Percentiles rank a stretch among this genome's conserved stretches.
These are phyloP conservation scores for Benitochromis conjunctus DNA, from an alignment of 2,113 vertebrate genomes.

Conservation along the genomic window DNA sequence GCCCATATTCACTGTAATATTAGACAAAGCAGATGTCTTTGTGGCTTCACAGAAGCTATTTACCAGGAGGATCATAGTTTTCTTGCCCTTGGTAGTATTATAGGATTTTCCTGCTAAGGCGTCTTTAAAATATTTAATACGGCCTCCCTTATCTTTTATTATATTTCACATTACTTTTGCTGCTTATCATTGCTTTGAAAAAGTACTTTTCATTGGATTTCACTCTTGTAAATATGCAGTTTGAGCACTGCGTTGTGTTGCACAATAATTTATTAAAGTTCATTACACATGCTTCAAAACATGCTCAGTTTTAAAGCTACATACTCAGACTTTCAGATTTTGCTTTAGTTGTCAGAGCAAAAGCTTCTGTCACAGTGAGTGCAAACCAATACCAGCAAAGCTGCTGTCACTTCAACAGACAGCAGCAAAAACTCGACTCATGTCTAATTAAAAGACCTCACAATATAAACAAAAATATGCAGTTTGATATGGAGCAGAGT, in stretches of 20 bases:
- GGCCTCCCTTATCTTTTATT: neutral
- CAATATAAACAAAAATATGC: neutral
- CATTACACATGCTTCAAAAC: neutral
- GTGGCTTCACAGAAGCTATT: neutral
- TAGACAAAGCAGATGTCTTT: neutral
- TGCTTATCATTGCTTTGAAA: neutral
- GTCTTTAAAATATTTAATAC: neutral
- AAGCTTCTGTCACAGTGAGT: neutral
- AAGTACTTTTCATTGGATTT: neutral
- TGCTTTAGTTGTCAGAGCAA: slow-evolving; percentile 2
- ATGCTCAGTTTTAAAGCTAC: neutral
- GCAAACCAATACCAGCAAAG: slow-evolving; percentile 4
- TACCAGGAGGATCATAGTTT: neutral
- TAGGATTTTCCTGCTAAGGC: neutral
- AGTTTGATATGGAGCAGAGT: neutral
- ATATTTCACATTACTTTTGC: neutral
- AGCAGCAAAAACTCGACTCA: slow-evolving; percentile 27
- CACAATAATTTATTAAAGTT: neutral
- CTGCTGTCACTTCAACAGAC: slow-evolving; percentile 17
- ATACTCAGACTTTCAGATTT: neutral
- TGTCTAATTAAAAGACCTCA: slow-evolving; percentile 39
- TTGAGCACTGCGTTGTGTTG: neutral
- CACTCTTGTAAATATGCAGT: neutral
- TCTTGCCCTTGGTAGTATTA: neutral
- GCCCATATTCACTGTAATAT: neutral